Evolutionary conservation across 1,140 invertebrate species (phyloP), one percentile per base, ranked within the genome.

Genomic region (Globodera rostochiensis): DNA sequence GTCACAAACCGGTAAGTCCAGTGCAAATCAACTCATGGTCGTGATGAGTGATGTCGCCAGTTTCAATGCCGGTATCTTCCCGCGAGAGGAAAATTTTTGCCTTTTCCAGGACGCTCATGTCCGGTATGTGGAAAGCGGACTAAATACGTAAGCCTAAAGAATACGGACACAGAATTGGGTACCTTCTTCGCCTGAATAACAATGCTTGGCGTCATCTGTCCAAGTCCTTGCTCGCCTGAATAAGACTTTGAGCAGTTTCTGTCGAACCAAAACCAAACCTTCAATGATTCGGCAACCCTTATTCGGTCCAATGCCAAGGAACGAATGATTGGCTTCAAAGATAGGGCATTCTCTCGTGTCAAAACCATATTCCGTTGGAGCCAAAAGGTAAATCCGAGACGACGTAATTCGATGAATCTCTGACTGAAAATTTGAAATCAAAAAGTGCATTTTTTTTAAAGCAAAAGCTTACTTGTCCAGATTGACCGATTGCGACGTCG

Each of bases 161-260:
- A 5, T 6, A 19, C 19, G 49, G 15, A 3, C 50, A 53, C 50
- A 53, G 7, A 75, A 76, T 21, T 13, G 4, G 13, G 46, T 21
- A 76, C 74, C n/a, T 76, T 76, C n/a, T 76, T 76, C 6, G 66
- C n/a, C 7, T 57, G 66, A 6, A 36, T n/a, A n/a, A 76, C 74
- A 21, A 76, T 60, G 66, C 25, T 49, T 8, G 45, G 36, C 19
- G 46, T 53, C 74, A 76, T 76, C n/a, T 76, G 5, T 15, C 3
- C 57, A n/a, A 15, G 11, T 11, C 46, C 50, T 21, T 9, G 66
- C 4, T 57, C 19, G 8, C 57, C 57, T 64, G 15, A 64, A 53
- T 64, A 19, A 19, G 13, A 19, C 13, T 19, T 13, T 6, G 19
- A 19, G 4, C 0, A 15, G 19, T 64, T 64, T 0, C 6, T 6